Base-by-base conservation (phyloP, 1,140 invertebrate species). In the Antheraea pernyi region DNA sequence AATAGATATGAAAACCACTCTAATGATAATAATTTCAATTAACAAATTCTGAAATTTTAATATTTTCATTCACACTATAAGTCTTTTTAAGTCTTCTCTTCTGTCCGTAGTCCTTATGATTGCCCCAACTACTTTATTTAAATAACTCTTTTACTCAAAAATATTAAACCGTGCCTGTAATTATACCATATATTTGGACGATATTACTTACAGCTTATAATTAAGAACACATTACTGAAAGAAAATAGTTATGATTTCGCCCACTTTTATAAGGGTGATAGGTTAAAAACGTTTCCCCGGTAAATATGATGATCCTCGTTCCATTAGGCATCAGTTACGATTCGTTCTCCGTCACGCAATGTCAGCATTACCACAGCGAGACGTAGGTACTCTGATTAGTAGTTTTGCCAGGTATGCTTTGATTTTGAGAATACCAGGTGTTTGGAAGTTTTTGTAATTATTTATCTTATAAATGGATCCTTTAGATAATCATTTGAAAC, bases 271-370 rank as follows among this genome's bases (percentile, higher is more conserved):
- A 75, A 81, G 74, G 76, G 79, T 84, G 80, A 84, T 84, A 81
- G 69, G 75, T 82, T 79, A 80, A 79, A 83, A 82, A 79, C 78
- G 71, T 73, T 82, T 85, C 77, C 77, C 78, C 73, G 78, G 76
- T 82, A 83, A 86, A 87, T 82, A 80, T 85, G 86, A 88, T 87
- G 86, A 88, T 86, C 79, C 80, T 69, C 69, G 73, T 82, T 86
- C 82, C 88, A 90, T 89, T 89, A 89, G 77, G 81, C 80, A 82
- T 87, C 85, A 80, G 84, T 85, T 84, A 83, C 84, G 79, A 87
- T 89, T 88, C 81, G 81, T 81, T 85, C 77, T 75, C 60, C 67
- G 80, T 84, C 88, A 90, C 88, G 88, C 88, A 82, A 90, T 85
- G 80, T 69, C 78, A 79, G 81, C 86, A 90, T 88, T 90, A 90